These are phyloP conservation scores for Andrena camellia DNA, from an alignment of 2,888 invertebrate genomes.

Conservation along the genomic window DNA sequence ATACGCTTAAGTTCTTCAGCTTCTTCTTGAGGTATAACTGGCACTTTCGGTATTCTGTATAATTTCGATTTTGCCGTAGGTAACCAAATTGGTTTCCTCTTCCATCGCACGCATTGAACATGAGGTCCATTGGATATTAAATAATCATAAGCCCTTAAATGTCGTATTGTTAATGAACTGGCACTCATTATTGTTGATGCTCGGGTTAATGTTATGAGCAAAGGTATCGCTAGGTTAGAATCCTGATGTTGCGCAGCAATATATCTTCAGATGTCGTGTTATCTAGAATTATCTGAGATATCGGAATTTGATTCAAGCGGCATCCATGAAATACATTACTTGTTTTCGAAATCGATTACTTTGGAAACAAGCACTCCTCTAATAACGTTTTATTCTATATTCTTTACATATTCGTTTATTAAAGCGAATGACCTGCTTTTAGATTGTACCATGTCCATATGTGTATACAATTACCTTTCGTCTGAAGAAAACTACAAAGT, in stretches of 20 bases:
- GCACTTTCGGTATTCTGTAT: constrained; percentile 89
- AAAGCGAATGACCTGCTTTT: not conserved
- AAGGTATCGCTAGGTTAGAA: constrained; percentile 33
- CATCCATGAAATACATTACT: not conserved
- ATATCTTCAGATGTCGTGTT: not conserved
- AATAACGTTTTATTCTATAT: not conserved
- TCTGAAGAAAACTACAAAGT: not conserved
- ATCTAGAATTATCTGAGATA: constrained; percentile 11
- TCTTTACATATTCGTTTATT: not conserved
- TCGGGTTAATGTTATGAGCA: constrained; percentile 38
- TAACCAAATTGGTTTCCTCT: constrained; percentile 92
- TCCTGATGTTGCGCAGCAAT: not conserved
- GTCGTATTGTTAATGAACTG: constrained; percentile 33
- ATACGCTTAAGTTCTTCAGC: constrained; percentile 88
- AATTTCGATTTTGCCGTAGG: constrained; percentile 93
- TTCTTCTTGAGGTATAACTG: constrained; percentile 88
- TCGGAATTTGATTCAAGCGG: not conserved
- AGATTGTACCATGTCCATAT: not conserved
- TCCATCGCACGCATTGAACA: constrained; percentile 86
- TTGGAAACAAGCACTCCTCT: not conserved
- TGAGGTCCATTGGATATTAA: constrained; percentile 34
- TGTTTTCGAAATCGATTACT: constrained; percentile 11
- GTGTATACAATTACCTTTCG: not conserved
- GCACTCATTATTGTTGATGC: constrained; percentile 9
- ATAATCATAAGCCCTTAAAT: constrained; percentile 39